Base-by-base conservation (phyloP, 2,113 vertebrate genomes). In the Odocoileus hemionus region DNA sequence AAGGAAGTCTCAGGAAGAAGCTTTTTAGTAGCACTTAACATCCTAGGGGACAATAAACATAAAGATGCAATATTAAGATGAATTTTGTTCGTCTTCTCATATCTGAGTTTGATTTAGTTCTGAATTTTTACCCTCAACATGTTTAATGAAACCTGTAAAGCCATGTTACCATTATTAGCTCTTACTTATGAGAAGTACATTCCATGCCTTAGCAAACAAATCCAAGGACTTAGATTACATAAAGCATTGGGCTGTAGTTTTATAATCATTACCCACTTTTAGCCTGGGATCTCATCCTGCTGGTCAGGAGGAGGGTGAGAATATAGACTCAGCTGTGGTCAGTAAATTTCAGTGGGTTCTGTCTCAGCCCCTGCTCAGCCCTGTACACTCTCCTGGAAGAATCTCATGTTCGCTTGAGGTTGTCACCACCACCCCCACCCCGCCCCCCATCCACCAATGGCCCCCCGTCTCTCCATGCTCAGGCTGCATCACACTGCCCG, bases 361-460 rank as follows among this genome's bases (percentile, higher is more conserved):
- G 23, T 70, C 47, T 45, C 0, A 1, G n/a, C 11, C 0, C 0
- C 43, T 11, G 17, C 23, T 70, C 19, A 28, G 21, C 10, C 9
- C 13, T 67, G 58, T 10, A 6, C 21, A 86, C 28, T 58, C 7
- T 54, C 30, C 19, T 8, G 43, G 33, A 43, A 54, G 55, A 58
- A 50, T 26, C 86, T 52, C 14, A 8, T 16, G 14, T 74, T 6
- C 55, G 8, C 58, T 43, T 4, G 12, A 25, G 21, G 9, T 39
- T n/a, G 52, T 78, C 19, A 26, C 23, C n/a, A 3, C 5, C 54
- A 4, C 64, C 33, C 8, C 16, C 8, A 10, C 8, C 33, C 33
- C 0, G 7, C 15, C 19, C 5, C 10, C 43, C 2, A 2, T 23
- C 2, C 23, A 10, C 7, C 0, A 2, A 28, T 0, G 58, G 23